Evolutionary conservation across 92 coral and sea anemone species (phyloP).

Genomic region (Paragorgia papillata): DNA sequence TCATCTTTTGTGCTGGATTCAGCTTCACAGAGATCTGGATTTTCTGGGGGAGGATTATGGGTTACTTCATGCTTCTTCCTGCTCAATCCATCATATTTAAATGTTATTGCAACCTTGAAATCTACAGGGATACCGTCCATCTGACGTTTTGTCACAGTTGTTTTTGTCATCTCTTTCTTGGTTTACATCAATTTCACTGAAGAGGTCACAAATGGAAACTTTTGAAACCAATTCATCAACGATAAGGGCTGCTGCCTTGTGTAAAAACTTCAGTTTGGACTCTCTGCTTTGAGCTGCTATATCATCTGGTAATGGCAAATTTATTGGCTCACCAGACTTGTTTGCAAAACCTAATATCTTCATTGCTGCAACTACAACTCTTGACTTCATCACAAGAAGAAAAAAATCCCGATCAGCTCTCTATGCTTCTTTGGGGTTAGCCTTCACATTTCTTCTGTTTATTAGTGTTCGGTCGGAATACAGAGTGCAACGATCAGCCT

Average conservation of each 20-base stretch:
- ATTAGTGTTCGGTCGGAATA: slow-evolving; percentile 58
- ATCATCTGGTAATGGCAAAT: slow-evolving; percentile 48
- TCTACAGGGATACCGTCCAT: too few relatives aligned
- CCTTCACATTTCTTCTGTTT: slow-evolving; percentile 57
- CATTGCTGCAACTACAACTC: slow-evolving; percentile 60
- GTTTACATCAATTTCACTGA: slow-evolving; percentile 16
- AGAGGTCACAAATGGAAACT: slow-evolving; percentile 1
- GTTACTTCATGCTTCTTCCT: too few relatives aligned
- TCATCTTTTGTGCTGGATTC: too few relatives aligned
- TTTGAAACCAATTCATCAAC: slow-evolving; percentile 45
- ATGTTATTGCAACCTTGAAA: too few relatives aligned
- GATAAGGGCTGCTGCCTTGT: slow-evolving; percentile 57
- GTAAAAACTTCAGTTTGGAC: slow-evolving; percentile 45
- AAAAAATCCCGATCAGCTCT: slow-evolving; percentile 64
- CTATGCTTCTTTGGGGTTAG: slow-evolving; percentile 53
- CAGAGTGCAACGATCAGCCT: slow-evolving; percentile 48
- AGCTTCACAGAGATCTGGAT: too few relatives aligned
- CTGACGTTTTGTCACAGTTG: neutral
- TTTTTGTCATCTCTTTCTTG: slow-evolving; percentile 30
- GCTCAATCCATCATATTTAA: too few relatives aligned
- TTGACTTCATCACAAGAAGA: slow-evolving; percentile 45
- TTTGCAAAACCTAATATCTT: slow-evolving; percentile 42
- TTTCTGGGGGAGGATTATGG: too few relatives aligned
- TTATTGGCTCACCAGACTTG: slow-evolving; percentile 44
- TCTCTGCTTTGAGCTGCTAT: slow-evolving; percentile 33